A percentile compares a stretch with the other conserved stretches of the same genome.
phyloP scores from a whole-genome alignment of 1,140 invertebrate species.

The Asbolus verrucosus region DNA sequence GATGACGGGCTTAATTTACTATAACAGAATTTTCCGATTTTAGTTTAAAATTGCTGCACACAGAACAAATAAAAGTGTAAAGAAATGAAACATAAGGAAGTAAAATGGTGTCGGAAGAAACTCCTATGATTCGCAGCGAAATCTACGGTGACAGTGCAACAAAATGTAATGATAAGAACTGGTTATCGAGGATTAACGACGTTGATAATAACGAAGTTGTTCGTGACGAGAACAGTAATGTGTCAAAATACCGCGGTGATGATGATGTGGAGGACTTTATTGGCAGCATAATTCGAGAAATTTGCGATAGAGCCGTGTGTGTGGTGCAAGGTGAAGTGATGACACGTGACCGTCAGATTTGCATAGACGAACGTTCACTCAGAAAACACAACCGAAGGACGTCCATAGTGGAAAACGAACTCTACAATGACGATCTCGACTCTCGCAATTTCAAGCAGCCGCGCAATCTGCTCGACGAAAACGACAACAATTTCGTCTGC shows the following conservation, averaged over 20 bases:
- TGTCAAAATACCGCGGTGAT: background rate
- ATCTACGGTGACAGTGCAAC: background rate
- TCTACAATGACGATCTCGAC: conserved; percentile 26
- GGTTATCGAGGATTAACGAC: conserved; percentile 31
- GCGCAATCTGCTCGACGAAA: conserved; percentile 34
- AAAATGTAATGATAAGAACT: conserved; percentile 14
- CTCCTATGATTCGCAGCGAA: conserved; percentile 3
- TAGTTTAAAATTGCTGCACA: background rate
- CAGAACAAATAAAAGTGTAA: background rate
- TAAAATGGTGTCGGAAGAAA: conserved; percentile 42
- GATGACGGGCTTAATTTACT: background rate
- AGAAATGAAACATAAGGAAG: background rate
- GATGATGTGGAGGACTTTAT: conserved; percentile 34
- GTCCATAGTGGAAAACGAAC: conserved; percentile 49
- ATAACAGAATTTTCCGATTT: background rate
- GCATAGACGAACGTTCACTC: conserved; percentile 1
- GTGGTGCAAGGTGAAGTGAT: conserved; percentile 45
- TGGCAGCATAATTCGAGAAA: conserved; percentile 24
- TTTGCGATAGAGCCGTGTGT: conserved; percentile 43
- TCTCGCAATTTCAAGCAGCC: conserved; percentile 12
- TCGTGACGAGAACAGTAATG: conserved; percentile 8
- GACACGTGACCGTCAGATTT: conserved; percentile 42
- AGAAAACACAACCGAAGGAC: conserved; percentile 43
- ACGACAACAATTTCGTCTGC: conserved; percentile 40
- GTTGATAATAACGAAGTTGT: conserved; percentile 5